Percentiles rank a stretch among this genome's conserved stretches.
Conservation (phyloP, 2,113 vertebrate species). For the Uria lomvia region DNA sequence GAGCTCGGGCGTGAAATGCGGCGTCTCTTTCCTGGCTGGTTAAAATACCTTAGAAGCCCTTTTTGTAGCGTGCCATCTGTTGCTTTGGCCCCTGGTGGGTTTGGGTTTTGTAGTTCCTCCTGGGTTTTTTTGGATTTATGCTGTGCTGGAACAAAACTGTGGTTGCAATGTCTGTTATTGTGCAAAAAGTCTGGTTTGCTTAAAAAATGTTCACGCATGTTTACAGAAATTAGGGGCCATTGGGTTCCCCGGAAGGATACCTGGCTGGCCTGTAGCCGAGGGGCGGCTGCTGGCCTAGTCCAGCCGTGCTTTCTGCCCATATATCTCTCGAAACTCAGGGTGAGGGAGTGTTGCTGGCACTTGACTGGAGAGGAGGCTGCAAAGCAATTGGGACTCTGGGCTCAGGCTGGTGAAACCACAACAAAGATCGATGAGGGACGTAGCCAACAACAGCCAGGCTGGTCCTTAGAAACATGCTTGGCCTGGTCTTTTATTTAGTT, state of each 20-base stretch:
- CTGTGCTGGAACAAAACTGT: not conserved
- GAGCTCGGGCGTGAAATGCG: constrained; percentile 14
- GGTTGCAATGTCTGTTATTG: fast-evolving
- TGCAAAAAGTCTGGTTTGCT: not conserved
- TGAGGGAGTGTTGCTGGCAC: fast-evolving
- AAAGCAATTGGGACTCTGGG: not conserved
- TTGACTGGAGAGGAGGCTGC: not conserved
- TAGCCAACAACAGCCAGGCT: not conserved
- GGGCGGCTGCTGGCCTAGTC: fast-evolving
- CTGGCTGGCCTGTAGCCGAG: not conserved
- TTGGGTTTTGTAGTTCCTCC: not conserved
- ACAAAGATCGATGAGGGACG: fast-evolving
- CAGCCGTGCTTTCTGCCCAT: not conserved
- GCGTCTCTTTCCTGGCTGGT: not conserved
- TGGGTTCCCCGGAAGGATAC: fast-evolving
- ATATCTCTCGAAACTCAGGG: not conserved
- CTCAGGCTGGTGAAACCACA: not conserved
- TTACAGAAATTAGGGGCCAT: fast-evolving
- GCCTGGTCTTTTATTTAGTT: not conserved
- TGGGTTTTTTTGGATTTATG: not conserved
- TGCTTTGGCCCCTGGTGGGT: not conserved
- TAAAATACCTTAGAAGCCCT: not conserved
- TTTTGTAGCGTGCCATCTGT: not conserved
- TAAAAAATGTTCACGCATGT: fast-evolving
- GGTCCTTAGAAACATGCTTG: not conserved